phyloP scores from a whole-genome alignment of 2,797 vertebrate species.

The Peromyscus nudipes region DNA sequence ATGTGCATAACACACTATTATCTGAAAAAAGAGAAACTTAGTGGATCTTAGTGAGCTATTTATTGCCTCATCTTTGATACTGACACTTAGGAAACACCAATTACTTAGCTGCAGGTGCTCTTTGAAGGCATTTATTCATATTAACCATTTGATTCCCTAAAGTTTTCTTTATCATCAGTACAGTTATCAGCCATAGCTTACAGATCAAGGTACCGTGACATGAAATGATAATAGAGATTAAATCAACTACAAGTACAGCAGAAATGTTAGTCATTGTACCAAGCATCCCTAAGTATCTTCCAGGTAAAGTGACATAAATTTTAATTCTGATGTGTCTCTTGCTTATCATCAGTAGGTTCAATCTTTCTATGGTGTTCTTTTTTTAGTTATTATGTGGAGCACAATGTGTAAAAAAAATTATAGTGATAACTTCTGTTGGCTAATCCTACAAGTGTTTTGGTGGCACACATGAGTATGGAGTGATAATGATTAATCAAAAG shows the following conservation, averaged over 20 bases:
- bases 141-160: neutral
- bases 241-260: neutral
- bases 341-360: neutral
- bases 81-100: neutral
- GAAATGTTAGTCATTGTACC: neutral
- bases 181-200: neutral
- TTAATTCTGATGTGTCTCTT: neutral
- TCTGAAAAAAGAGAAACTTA: neutral
- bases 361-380: neutral
- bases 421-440: neutral
- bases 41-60: neutral
- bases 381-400: neutral
- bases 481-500: slow-evolving; percentile 38
- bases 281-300: neutral
- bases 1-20: neutral
- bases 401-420: neutral
- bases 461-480: neutral
- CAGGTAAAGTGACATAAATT: neutral
- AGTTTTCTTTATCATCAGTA: neutral
- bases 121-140: neutral
- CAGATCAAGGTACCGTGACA: neutral
- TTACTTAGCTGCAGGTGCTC: neutral
- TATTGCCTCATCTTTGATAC: neutral
- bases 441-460: neutral
- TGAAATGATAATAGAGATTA: neutral